Evolutionary conservation across 2,888 invertebrate species (phyloP), one percentile per base, ranked within the genome.

Genomic region (Cabera pusaria): DNA sequence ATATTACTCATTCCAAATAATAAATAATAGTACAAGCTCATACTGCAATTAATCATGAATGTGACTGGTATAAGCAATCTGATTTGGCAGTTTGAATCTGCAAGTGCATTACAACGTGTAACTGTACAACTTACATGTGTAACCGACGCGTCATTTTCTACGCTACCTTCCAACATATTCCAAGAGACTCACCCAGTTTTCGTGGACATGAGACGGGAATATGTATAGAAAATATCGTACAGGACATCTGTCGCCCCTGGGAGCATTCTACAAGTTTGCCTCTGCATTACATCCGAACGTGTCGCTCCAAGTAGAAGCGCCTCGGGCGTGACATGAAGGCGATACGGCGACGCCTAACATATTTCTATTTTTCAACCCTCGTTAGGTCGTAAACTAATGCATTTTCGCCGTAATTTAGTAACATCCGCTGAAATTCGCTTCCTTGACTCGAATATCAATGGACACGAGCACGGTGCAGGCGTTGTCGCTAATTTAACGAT

Each of bases 391-490:
- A 55, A 48, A 53, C 46, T 48, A 53, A 53, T 61, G 59, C 57
- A 55, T 42, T 47, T 50, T 29, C 45, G 52, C 45, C 47, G 58
- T 56, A 53, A 61, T 52, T 52, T 59, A 54, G 57, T 59, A 54
- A 48, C 52, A 57, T 51, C 57, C 21, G 41, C 41, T 63, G 54
- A 54, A 60, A 65, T n/a, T 62, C 55, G 56, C 58, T 70, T 65
- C 66, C 66, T 57, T 46, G 46, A 57, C 58, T 55, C 46, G 32
- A 48, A 72, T 68, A 61, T 72, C 68, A 70, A 70, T 69, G 58
- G 53, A 49, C 52, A 48, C 20, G 17, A 29, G 25, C 46, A 55
- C 48, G 39, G 44, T 56, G 37, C 57, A 44, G 53, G 59, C 60
- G 62, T 64, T 62, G 64, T 66, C 56, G 60, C 61, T 61, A 65